phyloP scores from a whole-genome alignment of 2,113 vertebrate species.

The Scomber japonicus region DNA sequence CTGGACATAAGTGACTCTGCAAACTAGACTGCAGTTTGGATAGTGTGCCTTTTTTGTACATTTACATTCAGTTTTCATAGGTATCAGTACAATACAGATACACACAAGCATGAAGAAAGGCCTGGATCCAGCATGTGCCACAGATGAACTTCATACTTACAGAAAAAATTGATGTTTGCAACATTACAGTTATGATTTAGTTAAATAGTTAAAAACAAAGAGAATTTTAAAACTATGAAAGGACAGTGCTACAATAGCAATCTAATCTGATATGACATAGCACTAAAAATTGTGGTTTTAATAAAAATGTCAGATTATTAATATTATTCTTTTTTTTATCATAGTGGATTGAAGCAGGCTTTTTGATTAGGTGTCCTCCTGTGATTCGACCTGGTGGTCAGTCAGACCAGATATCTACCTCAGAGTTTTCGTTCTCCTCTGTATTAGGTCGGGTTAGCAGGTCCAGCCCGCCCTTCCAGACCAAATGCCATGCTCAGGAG shows the following conservation, averaged over 20 bases:
- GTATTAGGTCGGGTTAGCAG: constrained; percentile 94
- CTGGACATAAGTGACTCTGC: constrained; percentile 90
- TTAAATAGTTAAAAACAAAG: constrained; percentile 44
- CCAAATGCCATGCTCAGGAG: constrained; percentile 98
- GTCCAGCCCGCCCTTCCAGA: constrained; percentile 96
- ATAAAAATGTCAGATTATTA: constrained; percentile 55
- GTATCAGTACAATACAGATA: constrained; percentile 89
- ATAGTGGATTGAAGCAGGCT: constrained; percentile 86
- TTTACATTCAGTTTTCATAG: constrained; percentile 89
- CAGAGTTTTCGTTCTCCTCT: constrained; percentile 95
- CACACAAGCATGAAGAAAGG: constrained; percentile 92
- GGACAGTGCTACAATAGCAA: constrained; percentile 76
- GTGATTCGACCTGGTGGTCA: constrained; percentile 95
- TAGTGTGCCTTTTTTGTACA: constrained; percentile 99
- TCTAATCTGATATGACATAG: constrained; percentile 81
- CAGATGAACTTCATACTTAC: constrained; percentile 89
- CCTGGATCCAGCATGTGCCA: constrained; percentile 95
- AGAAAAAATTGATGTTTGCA: constrained; percentile 79
- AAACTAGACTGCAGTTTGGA: constrained; percentile 93
- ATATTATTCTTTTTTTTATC: constrained; percentile 80
- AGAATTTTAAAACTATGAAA: constrained; percentile 90
- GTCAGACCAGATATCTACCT: constrained; percentile 99
- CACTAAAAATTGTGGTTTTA: constrained; percentile 74
- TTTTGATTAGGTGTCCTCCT: constrained; percentile 92
- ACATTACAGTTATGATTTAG: constrained; percentile 79